A percentile compares a stretch with the other conserved stretches of the same genome.
Conservation (phyloP, 2,888 invertebrate species). For the Seladonia tumulorum region DNA sequence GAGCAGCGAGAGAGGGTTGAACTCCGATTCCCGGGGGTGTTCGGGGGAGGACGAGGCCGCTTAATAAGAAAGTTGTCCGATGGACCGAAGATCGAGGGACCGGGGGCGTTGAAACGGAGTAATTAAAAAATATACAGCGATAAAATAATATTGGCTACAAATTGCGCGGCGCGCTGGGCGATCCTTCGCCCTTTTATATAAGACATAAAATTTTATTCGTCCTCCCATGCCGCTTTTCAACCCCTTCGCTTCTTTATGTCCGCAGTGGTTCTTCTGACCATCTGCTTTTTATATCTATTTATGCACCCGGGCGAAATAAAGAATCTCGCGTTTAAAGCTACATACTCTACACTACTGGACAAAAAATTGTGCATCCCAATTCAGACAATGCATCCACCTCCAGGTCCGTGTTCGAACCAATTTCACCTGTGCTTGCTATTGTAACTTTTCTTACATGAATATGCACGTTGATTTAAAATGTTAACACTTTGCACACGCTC, state of each 20-base stretch:
- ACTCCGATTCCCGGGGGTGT: conserved; percentile 80
- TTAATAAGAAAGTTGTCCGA: conserved; percentile 79
- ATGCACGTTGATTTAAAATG: too few species aligned
- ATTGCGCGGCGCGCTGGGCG: conserved; percentile 75
- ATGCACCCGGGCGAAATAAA: not conserved
- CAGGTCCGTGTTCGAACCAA: not conserved
- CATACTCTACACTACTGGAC: not conserved
- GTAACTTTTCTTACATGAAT: too few species aligned
- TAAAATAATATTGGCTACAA: conserved; percentile 83
- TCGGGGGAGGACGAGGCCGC: conserved; percentile 67
- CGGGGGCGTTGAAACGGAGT: conserved; percentile 78
- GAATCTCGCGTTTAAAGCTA: not conserved
- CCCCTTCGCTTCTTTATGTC: conserved; percentile 44
- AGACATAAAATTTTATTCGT: conserved; percentile 75
- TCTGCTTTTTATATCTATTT: not conserved
- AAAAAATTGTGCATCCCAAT: not conserved
- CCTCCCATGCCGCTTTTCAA: conserved; percentile 36
- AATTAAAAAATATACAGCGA: conserved; percentile 83
- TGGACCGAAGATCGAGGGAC: conserved; percentile 69
- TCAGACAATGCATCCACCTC: not conserved
- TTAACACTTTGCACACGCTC: too few species aligned
- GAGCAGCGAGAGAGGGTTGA: conserved; percentile 75
- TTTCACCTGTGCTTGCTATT: not conserved
- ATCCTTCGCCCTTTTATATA: conserved; percentile 74
- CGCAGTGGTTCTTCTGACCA: conserved; percentile 61